A percentile compares a stretch with the other conserved stretches of the same genome.
phyloP scores from a whole-genome alignment of 1,140 invertebrate species.

The Akabosia matsudoensis region DNA sequence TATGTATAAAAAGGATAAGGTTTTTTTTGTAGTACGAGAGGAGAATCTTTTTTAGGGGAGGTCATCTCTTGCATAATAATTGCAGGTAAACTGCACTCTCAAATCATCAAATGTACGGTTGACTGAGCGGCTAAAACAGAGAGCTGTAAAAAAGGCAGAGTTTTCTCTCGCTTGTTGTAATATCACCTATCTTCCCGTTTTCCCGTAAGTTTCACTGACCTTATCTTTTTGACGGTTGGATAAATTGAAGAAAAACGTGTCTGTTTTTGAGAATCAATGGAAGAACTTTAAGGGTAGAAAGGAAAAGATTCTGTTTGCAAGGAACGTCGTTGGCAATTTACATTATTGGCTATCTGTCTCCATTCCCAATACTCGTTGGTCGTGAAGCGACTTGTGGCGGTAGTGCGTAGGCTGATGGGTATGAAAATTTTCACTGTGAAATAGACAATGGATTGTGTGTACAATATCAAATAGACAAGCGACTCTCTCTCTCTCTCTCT shows the following conservation, averaged over 20 bases:
- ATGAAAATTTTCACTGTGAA: no score
- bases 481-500: no score
- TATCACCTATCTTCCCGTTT: no score
- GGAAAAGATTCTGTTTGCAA: slow-evolving; percentile 15
- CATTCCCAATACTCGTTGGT: slow-evolving; percentile 14
- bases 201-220: slow-evolving; percentile 1
- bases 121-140: neutral
- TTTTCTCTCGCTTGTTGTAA: no score
- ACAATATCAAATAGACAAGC: no score
- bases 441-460: no score
- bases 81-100: slow-evolving; percentile 22
- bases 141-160: neutral
- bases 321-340: slow-evolving; percentile 20
- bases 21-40: neutral
- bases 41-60: slow-evolving; percentile 2
- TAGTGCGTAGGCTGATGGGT: no score
- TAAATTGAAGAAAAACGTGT: slow-evolving; percentile 25
- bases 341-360: slow-evolving; percentile 24
- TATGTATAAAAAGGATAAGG: no score
- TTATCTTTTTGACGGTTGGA: slow-evolving; percentile 23
- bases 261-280: slow-evolving; percentile 22
- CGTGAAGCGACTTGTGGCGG: no score
- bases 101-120: slow-evolving; percentile 20
- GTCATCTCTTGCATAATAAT: slow-evolving; percentile 25
- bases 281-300: neutral